Evolutionary conservation across 2,113 vertebrate genomes (phyloP), one percentile per base, ranked within the genome.

Genomic region (Peromyscus californicus): DNA sequence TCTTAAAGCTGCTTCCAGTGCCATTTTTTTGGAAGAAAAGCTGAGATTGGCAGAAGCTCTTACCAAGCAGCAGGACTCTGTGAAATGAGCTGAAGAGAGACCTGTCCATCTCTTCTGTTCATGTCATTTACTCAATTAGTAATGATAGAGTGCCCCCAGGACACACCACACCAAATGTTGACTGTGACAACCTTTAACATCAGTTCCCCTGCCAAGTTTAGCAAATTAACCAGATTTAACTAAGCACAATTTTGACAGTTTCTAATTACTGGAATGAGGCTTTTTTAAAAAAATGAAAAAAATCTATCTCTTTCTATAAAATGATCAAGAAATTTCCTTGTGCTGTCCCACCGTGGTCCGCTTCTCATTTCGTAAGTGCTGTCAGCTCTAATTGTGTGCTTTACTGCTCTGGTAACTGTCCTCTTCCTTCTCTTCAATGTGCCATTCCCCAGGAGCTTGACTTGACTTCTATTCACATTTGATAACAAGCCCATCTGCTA

Each of bases 101-200:
- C 79, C 97, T 97, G 95, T 97, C 91, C 89, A 87, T 95, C 91
- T 93, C 93, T 95, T 94, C 95, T 92, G 78, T 84, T 84, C 90
- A 93, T 95, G 86, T 93, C 89, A 96, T 91, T 97, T 91, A 84
- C 57, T 97, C 94, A 96, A 82, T 97, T 95, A 97, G 74, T 67
- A 87, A 95, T 92, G 97, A 97, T 78, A 61, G 89, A 96, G 24
- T 82, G 93, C 45, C 86, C 91, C 74, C 78, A 93, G 94, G 61
- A 95, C 87, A 89, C 65, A 54, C 74, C 93, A 93, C 48, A 89
- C 94, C 88, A 97, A 94, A 97, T 96, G 93, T 84, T 97, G 63
- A 88, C 63, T 90, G 86, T 91, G 93, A 79, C 89, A 91, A 97
- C 59, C 33, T 93, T 95, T 96, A 96, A 88, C 61, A 85, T 88